These are phyloP conservation scores for Eupristina koningsbergeri DNA, from an alignment of 1,140 invertebrate genomes.

Conservation along the genomic window DNA sequence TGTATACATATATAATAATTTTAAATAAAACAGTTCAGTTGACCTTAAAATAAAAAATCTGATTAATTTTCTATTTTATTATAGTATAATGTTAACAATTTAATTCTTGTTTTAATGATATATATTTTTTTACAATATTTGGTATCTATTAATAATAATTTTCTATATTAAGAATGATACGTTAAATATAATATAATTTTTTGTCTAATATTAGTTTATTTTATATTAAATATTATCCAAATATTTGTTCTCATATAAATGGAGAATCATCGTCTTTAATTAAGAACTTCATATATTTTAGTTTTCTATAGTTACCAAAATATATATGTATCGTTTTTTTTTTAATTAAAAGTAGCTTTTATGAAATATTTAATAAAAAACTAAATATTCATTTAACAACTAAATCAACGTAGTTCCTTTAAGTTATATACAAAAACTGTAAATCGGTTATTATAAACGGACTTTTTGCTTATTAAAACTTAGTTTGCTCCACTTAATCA, in stretches of 20 bases:
- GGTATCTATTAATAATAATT: too few relatives aligned
- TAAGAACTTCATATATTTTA: background rate
- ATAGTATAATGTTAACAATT: too few relatives aligned
- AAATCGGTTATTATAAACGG: conserved; percentile 32
- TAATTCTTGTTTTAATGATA: too few relatives aligned
- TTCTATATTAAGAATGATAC: too few relatives aligned
- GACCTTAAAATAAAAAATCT: too few relatives aligned
- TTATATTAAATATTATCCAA: background rate
- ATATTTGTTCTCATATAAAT: background rate
- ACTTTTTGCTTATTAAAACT: conserved; percentile 44
- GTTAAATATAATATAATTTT: too few relatives aligned
- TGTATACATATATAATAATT: too few relatives aligned
- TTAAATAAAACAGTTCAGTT: too few relatives aligned
- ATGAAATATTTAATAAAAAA: conserved; percentile 31
- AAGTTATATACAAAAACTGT: conserved; percentile 40
- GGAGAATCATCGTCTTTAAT: background rate
- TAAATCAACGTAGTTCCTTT: conserved; percentile 39
- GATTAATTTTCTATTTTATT: too few relatives aligned
- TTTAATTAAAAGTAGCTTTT: conserved; percentile 35
- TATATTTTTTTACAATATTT: background rate
- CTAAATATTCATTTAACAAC: conserved; percentile 34
- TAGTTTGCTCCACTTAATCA: conserved; percentile 39
- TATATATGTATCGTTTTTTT: background rate
- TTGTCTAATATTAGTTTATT: too few relatives aligned
- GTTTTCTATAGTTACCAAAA: background rate